These are phyloP conservation scores for Eurypyga helias DNA, from an alignment of 2,113 vertebrate genomes.

Conservation along the genomic window DNA sequence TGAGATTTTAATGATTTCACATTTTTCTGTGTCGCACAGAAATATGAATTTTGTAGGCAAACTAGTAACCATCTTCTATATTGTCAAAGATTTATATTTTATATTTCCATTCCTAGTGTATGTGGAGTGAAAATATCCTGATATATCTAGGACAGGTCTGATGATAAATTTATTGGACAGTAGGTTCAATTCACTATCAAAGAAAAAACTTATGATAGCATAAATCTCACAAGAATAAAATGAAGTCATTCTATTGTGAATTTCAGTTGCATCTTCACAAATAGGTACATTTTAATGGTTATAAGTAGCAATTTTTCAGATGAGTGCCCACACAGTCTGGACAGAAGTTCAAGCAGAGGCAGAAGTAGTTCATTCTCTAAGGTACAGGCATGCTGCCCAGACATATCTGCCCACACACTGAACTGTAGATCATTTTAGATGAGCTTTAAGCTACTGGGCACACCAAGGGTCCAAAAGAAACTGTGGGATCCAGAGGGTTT, in stretches of 20 bases:
- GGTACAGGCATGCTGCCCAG: background rate
- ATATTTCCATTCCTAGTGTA: background rate
- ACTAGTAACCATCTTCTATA: background rate
- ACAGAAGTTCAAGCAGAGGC: background rate
- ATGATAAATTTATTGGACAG: background rate
- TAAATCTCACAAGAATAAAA: background rate
- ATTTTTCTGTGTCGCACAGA: background rate
- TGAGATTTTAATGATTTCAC: background rate
- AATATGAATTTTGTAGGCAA: background rate
- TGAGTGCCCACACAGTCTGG: background rate
- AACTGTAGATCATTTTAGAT: background rate
- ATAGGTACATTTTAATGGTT: background rate
- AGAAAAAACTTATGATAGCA: background rate
- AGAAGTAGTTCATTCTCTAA: background rate
- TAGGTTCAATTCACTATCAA: background rate
- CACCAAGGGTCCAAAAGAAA: background rate
- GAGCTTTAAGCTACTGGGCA: background rate
- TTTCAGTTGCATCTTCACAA: background rate
- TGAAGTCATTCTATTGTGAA: background rate
- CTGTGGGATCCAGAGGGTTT: background rate
- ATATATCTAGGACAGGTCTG: background rate
- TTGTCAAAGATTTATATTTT: background rate
- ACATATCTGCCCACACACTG: background rate
- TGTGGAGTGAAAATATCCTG: background rate
- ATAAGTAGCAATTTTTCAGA: background rate